phyloP scores from a whole-genome alignment of 2,797 vertebrate species.

The Sphaeramia orbicularis region DNA sequence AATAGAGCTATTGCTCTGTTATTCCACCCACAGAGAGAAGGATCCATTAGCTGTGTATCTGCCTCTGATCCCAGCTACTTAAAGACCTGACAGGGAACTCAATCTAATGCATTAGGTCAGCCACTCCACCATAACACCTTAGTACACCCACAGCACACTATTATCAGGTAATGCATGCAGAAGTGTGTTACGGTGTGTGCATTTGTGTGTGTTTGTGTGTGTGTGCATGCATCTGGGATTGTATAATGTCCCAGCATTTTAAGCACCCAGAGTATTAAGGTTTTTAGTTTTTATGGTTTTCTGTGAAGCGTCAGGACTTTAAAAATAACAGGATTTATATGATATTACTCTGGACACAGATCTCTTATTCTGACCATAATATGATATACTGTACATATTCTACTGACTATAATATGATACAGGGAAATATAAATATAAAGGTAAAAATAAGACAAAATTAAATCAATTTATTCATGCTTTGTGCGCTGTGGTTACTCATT shows the following conservation, averaged over 20 bases:
- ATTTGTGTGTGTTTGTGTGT: slow-evolving; percentile 2
- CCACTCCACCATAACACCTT: slow-evolving; percentile 76
- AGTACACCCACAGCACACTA: slow-evolving; percentile 80
- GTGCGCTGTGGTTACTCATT: not conserved
- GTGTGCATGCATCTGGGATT: slow-evolving; percentile 17
- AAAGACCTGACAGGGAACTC: slow-evolving; percentile 82
- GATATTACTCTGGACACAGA: not conserved
- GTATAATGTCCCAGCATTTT: slow-evolving; percentile 30
- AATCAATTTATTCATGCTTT: not conserved
- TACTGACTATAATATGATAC: not conserved
- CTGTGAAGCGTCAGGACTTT: not conserved
- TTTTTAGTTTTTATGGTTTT: not conserved
- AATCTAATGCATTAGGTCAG: slow-evolving; percentile 83
- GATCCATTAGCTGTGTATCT: slow-evolving; percentile 83
- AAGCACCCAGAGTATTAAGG: not conserved
- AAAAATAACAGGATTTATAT: slow-evolving; percentile 1
- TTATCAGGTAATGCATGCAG: slow-evolving; percentile 76
- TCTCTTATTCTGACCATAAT: too few relatives aligned
- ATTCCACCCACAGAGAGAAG: slow-evolving; percentile 78
- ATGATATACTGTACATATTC: too few relatives aligned
- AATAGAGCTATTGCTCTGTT: slow-evolving; percentile 64
- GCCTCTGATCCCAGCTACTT: slow-evolving; percentile 80
- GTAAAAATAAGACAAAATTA: not conserved
- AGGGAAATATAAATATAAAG: not conserved
- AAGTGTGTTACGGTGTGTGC: slow-evolving; percentile 10